Evolutionary conservation across 2,888 invertebrate genomes (phyloP).

Genomic region (Heterodera filipjevi): DNA sequence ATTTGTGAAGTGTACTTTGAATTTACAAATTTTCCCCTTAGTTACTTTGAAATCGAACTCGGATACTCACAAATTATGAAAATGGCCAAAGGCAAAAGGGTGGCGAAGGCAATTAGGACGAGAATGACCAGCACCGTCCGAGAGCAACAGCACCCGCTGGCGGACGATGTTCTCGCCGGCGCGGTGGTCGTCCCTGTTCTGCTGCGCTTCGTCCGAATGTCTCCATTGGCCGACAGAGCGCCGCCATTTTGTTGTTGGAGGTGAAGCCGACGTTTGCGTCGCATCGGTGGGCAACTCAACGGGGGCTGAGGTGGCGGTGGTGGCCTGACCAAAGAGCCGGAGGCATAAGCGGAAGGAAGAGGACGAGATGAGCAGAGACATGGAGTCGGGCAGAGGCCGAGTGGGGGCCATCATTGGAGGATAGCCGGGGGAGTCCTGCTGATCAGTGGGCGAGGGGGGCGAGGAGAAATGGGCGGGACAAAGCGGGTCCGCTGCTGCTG

Average conservation of each 20-base stretch:
- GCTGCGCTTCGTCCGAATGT: background rate
- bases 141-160: background rate
- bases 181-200: background rate
- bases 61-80: slow-evolving; percentile 10
- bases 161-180: background rate
- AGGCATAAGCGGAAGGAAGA: slow-evolving; percentile 2
- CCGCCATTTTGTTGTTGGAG: background rate
- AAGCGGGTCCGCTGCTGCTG: background rate
- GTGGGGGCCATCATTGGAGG: background rate
- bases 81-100: background rate
- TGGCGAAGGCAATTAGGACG: background rate
- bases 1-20: too few relatives aligned
- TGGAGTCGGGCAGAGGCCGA: background rate
- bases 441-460: background rate
- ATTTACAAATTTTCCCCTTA: too few relatives aligned
- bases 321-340: slow-evolving; percentile 1
- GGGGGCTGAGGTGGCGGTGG: slow-evolving; percentile 3
- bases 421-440: background rate
- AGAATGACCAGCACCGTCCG: background rate
- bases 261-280: background rate
- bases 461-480: background rate
- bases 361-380: slow-evolving; percentile 13
- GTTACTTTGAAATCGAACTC: too few relatives aligned
- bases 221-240: background rate
- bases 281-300: background rate